Conservation (phyloP, 2,888 invertebrate genomes). For the Nomada lathburiana region DNA sequence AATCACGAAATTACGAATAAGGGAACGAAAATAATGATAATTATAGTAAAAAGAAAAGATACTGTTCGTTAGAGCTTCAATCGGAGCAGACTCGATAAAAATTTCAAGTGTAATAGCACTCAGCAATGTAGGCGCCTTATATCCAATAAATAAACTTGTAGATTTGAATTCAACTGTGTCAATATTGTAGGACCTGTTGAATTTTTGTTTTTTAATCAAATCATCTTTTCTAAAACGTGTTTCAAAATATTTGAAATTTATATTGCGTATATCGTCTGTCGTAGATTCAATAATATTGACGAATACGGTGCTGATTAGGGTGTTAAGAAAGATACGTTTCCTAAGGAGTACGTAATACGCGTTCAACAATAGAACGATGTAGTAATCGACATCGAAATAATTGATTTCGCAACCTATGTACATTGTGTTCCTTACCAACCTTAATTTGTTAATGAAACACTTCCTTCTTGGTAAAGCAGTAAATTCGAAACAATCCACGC, state of each 20-base stretch:
- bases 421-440: constrained; percentile 7
- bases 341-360: too few species aligned
- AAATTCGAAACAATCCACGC: neutral
- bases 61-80: constrained; percentile 32
- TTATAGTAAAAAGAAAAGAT: neutral
- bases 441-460: constrained; percentile 28
- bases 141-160: constrained; percentile 69
- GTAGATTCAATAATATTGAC: too few species aligned
- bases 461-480: constrained; percentile 5
- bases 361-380: too few species aligned
- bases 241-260: too few species aligned
- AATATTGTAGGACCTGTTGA: neutral
- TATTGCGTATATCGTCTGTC: too few species aligned
- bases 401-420: constrained; percentile 29
- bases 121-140: constrained; percentile 68
- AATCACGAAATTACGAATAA: constrained; percentile 34
- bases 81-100: constrained; percentile 42
- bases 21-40: constrained; percentile 17
- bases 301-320: too few species aligned
- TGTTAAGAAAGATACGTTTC: neutral
- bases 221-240: neutral
- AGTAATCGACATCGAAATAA: neutral
- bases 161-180: constrained; percentile 43
- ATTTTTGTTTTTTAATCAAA: neutral
- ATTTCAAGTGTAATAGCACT: constrained; percentile 66